Conservation (phyloP, 2,797 vertebrate genomes). For the Podarcis siculus region DNA sequence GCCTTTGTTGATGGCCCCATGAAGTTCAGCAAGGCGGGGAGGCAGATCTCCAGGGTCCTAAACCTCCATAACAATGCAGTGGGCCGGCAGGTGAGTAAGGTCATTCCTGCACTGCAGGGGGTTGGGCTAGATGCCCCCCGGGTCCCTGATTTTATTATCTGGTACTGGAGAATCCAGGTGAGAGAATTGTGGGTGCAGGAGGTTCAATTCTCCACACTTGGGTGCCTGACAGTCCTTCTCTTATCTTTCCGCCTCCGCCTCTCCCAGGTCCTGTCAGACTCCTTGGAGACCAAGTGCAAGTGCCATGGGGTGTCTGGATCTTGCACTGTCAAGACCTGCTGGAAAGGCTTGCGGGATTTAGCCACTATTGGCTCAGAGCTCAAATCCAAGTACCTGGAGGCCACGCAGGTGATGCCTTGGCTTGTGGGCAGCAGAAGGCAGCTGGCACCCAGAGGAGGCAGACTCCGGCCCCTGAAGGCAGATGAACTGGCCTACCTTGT, state of each 20-base stretch:
- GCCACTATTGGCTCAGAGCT: constrained; percentile 75
- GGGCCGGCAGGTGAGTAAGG: constrained; percentile 76
- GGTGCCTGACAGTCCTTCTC: neutral
- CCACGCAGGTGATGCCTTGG: constrained; percentile 77
- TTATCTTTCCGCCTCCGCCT: neutral
- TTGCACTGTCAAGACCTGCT: constrained; percentile 83
- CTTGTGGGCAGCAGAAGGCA: constrained; percentile 75
- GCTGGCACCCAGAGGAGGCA: constrained; percentile 77
- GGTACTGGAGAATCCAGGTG: neutral
- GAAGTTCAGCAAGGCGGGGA: constrained; percentile 63
- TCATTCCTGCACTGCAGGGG: too few relatives aligned
- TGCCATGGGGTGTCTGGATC: constrained; percentile 84
- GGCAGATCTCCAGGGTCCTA: constrained; percentile 68
- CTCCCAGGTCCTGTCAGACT: constrained; percentile 76
- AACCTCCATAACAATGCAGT: constrained; percentile 80
- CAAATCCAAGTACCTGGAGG: constrained; percentile 80
- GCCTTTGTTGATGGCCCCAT: constrained; percentile 80
- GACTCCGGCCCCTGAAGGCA: constrained; percentile 72
- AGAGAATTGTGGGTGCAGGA: neutral
- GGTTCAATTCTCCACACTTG: too few relatives aligned
- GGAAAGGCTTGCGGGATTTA: constrained; percentile 79
- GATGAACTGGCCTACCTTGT: constrained; percentile 79
- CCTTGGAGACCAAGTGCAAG: constrained; percentile 80
- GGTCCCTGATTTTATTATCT: too few relatives aligned
- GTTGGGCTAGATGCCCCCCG: too few relatives aligned